These are phyloP conservation scores for Biston betularia DNA, from an alignment of 2,888 invertebrate genomes.

Conservation along the genomic window DNA sequence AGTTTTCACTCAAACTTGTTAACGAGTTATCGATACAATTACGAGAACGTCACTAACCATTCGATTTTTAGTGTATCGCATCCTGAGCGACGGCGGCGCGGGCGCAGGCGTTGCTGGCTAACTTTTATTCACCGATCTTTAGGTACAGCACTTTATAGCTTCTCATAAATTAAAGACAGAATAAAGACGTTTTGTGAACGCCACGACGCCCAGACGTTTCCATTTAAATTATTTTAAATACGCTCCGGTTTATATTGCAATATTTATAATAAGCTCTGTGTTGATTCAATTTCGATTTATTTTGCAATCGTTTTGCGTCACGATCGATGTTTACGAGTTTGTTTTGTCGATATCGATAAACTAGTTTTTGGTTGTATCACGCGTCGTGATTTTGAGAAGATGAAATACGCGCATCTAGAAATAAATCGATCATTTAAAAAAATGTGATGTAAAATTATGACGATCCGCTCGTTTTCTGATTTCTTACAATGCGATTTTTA, in stretches of 20 bases:
- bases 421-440: too few relatives aligned
- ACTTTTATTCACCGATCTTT: slow-evolving; percentile 79
- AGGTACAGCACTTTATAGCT: slow-evolving; percentile 76
- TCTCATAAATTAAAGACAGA: slow-evolving; percentile 73
- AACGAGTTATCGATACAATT: slow-evolving; percentile 52
- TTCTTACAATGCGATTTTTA: too few relatives aligned
- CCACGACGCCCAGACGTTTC: slow-evolving; percentile 70
- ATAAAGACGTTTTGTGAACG: slow-evolving; percentile 82
- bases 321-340: slow-evolving; percentile 47
- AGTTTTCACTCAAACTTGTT: not conserved
- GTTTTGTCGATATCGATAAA: slow-evolving; percentile 40
- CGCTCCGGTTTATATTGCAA: slow-evolving; percentile 62
- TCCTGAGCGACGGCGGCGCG: slow-evolving; percentile 54
- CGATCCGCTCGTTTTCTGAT: too few relatives aligned
- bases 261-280: slow-evolving; percentile 72
- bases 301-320: slow-evolving; percentile 54
- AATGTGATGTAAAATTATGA: too few relatives aligned
- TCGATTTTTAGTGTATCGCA: slow-evolving; percentile 66
- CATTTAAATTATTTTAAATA: slow-evolving; percentile 81
- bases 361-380: not conserved
- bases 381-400: not conserved
- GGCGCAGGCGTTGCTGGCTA: slow-evolving; percentile 66
- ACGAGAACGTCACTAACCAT: slow-evolving; percentile 50
- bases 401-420: not conserved
- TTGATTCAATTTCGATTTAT: slow-evolving; percentile 73